Base-by-base conservation (phyloP, 2,113 vertebrate species). In the Diglossa brunneiventris region DNA sequence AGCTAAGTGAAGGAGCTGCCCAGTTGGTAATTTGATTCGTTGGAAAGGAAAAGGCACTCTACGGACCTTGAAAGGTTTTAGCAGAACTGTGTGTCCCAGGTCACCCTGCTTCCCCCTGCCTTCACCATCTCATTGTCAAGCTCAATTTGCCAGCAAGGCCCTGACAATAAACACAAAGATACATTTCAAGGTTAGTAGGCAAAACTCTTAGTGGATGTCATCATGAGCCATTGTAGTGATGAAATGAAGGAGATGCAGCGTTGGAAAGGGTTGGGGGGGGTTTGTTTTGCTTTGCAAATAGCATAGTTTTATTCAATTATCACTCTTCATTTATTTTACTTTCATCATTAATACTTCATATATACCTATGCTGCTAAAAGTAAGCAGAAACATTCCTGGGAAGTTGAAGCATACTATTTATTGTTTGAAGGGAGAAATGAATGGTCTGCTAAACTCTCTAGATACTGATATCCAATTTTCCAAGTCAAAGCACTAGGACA, bases 381-480 rank as follows among this genome's bases (percentile, higher is more conserved):
- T 33, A 35, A 58, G 69, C 64, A 94, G 55, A 23, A 92, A 92
- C 76, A 77, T 64, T 66, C 37, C 17, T 50, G 26, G 50, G 47
- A 90, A 95, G 63, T 31, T 35, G 30, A 96, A 30, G 31, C 42
- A 75, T 90, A 91, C 84, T 93, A 93, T 94, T 87, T 96, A 92
- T 70, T 78, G 42, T 28, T 73, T 74, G 39, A 33, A 70, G 63
- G 22, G 77, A 95, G 28, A 88, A 87, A 94, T 89, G 76, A 96
- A 95, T 92, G 83, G 85, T 90, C 72, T 88, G 39, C 87, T 96
- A 88, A 97, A 90, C 55, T 88, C 64, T 69, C 93, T 52, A 92
- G 72, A 93, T 90, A 95, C 58, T 80, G 87, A 95, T 92, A 92
- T 21, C 80, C 77, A 93, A 96, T 97, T 98, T 97, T 98, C 96